Base-by-base conservation (phyloP, 2,888 invertebrate species). In the Netelia melanura region DNA sequence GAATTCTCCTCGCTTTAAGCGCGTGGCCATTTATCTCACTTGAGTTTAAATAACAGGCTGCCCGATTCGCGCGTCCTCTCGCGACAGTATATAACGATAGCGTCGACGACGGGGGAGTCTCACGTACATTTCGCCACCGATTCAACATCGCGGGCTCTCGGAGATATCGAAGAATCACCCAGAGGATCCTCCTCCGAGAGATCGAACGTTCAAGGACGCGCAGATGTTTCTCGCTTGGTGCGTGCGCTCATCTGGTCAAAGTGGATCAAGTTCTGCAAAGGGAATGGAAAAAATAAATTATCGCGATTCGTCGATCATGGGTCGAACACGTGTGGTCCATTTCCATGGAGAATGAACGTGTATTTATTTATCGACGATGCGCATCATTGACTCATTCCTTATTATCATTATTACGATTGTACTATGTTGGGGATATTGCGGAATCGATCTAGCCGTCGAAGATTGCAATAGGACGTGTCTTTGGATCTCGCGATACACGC, bases 191-290 rank as follows among this genome's bases (percentile, higher is more conserved):
- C 62, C 72, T 38, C 65, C 44, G 14, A 56, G 54, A 68, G 77
- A 84, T 81, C 54, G 74, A 84, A 82, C 65, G 76, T 77, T 84
- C 84, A 84, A 84, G 84, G 84, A 81, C 81, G 62, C 70, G 17
- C 9, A 1, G 71, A 61, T 30, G 25, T 54, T n/a, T 77, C 65
- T 67, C 25, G 17, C 65, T 58, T 71, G 56, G 68, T 48, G 64
- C 64, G 61, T n/a, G 14, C 71, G 68, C 23, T 72, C 54, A 62
- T 17, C 72, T 61, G 81, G 81, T 68, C 81, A 74, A 84, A 81
- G 74, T 81, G 62, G 84, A 74, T 84, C 77, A 77, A 81, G 76
- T 68, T 81, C 77, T 72, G 65, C 54, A 38, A 14, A 1, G 17
- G n/a, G 54, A 54, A 30, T 68, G 11, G 8, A 14, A 38, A 38